These are phyloP conservation scores for Thelaira solivaga DNA, from an alignment of 2,888 invertebrate species.

Conservation along the genomic window DNA sequence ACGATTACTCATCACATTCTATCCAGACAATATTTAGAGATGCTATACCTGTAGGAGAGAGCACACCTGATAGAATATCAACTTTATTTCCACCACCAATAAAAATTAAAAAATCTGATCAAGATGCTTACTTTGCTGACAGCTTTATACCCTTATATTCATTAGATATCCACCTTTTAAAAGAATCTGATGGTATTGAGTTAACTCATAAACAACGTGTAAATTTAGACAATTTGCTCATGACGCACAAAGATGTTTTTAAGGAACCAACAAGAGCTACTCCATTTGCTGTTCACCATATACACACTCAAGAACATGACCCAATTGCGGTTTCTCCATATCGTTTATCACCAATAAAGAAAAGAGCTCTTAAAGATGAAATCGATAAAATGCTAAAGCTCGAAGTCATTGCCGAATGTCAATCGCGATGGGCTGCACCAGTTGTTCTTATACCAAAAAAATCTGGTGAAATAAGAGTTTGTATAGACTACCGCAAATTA, in stretches of 20 bases:
- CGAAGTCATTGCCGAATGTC: conserved; percentile 71
- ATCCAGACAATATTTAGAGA: background rate
- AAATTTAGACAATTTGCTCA: conserved; percentile 19
- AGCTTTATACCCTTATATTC: conserved; percentile 28
- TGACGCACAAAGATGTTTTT: background rate
- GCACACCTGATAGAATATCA: background rate
- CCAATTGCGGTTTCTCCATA: background rate
- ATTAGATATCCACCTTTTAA: conserved; percentile 1
- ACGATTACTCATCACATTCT: background rate
- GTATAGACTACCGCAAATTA: background rate
- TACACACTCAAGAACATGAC: background rate
- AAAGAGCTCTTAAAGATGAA: conserved; percentile 64
- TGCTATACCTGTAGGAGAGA: background rate
- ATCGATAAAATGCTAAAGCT: conserved; percentile 66
- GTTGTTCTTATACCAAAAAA: conserved; percentile 71
- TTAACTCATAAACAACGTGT: conserved; percentile 3
- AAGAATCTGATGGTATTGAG: conserved; percentile 27
- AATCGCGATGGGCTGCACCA: conserved; percentile 72
- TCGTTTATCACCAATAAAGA: background rate
- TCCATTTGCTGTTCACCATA: background rate
- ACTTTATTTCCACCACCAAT: background rate
- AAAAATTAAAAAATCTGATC: background rate
- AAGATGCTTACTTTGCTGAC: conserved; percentile 3
- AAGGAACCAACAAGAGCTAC: background rate
- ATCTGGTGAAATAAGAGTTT: background rate